phyloP scores from a whole-genome alignment of 2,888 invertebrate species.

The Heteropelma amictum region DNA sequence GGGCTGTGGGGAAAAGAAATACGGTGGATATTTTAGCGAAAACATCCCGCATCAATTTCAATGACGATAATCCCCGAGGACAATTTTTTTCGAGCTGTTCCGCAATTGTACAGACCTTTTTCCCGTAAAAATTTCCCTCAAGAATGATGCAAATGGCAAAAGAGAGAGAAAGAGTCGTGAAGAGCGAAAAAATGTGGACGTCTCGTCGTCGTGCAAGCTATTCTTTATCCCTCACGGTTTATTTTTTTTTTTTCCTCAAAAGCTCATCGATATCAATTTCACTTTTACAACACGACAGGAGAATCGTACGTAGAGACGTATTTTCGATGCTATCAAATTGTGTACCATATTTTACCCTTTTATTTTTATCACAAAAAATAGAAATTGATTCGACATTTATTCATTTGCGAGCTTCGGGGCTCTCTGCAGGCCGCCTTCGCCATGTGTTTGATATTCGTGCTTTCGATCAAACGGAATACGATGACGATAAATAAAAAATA shows the following conservation, averaged over 20 bases:
- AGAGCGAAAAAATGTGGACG: conserved; percentile 17
- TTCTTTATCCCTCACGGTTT: background rate
- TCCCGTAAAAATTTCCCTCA: conserved; percentile 11
- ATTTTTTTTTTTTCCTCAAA: background rate
- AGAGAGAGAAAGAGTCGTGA: background rate
- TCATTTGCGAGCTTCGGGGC: no score
- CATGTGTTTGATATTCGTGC: no score
- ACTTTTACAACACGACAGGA: background rate
- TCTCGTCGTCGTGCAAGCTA: background rate
- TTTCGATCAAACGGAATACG: no score
- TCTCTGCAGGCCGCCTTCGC: no score
- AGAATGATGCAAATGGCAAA: conserved; percentile 11
- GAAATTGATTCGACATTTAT: no score
- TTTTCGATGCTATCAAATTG: conserved; percentile 1
- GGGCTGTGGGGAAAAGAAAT: background rate
- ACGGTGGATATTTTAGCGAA: background rate
- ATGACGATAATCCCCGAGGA: conserved; percentile 18
- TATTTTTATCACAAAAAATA: background rate
- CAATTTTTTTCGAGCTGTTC: conserved; percentile 14
- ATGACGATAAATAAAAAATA: no score
- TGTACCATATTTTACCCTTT: background rate
- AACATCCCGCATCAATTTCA: background rate
- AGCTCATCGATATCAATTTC: conserved; percentile 45
- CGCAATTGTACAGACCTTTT: background rate
- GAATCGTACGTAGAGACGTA: background rate